phyloP scores from a whole-genome alignment of 2,888 invertebrate species.

The Subacronicta megacephala region DNA sequence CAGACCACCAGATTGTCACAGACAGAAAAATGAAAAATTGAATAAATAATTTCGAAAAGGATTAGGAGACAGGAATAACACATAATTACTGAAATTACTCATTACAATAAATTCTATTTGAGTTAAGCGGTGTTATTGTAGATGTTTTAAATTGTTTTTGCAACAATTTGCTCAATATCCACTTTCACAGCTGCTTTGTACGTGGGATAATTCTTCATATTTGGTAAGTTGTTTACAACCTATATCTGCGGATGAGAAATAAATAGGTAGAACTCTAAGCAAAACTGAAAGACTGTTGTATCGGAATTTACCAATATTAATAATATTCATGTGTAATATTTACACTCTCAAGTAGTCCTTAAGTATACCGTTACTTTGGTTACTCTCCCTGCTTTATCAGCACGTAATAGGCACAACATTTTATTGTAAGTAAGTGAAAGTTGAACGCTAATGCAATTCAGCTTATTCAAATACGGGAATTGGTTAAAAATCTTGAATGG shows the following conservation, averaged over 20 bases:
- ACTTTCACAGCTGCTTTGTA: slow-evolving; percentile 1
- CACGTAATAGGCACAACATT: slow-evolving; percentile 22
- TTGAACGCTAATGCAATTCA: not conserved
- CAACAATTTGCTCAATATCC: not conserved
- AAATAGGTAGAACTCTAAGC: not conserved
- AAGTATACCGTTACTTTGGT: slow-evolving; percentile 28
- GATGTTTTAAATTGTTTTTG: slow-evolving; percentile 6
- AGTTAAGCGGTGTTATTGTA: slow-evolving; percentile 28
- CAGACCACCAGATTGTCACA: too few relatives aligned
- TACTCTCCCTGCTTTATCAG: slow-evolving; percentile 13
- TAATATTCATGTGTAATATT: too few relatives aligned
- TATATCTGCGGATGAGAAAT: not conserved
- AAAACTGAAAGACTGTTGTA: not conserved
- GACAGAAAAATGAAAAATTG: slow-evolving; percentile 9
- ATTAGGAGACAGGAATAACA: too few relatives aligned
- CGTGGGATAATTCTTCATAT: slow-evolving; percentile 1
- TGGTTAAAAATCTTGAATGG: not conserved
- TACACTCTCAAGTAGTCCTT: too few relatives aligned
- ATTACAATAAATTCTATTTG: too few relatives aligned
- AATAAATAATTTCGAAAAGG: slow-evolving; percentile 37
- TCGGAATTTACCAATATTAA: slow-evolving; percentile 4
- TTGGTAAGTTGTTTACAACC: slow-evolving; percentile 33
- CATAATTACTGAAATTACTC: too few relatives aligned
- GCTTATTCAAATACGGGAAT: too few relatives aligned
- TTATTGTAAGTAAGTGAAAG: slow-evolving; percentile 33